These are phyloP conservation scores for Mechanitis messenoides DNA, from an alignment of 2,888 invertebrate species.

Conservation along the genomic window DNA sequence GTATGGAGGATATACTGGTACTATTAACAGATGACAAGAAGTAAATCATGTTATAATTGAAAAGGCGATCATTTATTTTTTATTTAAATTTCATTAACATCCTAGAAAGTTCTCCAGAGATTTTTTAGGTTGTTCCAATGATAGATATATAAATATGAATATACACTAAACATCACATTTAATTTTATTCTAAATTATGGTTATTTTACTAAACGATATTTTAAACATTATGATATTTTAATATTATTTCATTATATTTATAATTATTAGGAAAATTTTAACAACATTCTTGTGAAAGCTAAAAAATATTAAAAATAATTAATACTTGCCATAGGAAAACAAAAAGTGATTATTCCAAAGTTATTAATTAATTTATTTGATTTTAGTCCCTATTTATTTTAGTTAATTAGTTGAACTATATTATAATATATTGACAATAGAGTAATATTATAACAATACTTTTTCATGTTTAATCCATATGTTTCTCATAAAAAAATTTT, in stretches of 20 bases:
- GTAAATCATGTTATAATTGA: constrained; percentile 22
- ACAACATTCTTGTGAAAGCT: constrained; percentile 4
- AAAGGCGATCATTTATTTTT: not conserved
- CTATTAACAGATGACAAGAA: constrained; percentile 77
- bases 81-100: too few relatives aligned
- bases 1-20: constrained; percentile 87
- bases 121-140: too few relatives aligned
- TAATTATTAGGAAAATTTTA: constrained; percentile 2
- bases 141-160: too few relatives aligned
- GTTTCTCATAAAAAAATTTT: too few relatives aligned
- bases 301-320: not conserved
- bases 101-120: too few relatives aligned
- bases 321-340: constrained; percentile 56
- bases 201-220: too few relatives aligned
- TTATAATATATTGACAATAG: not conserved
- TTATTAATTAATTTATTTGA: constrained; percentile 45
- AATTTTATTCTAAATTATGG: too few relatives aligned
- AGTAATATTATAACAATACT: too few relatives aligned
- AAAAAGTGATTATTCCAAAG: constrained; percentile 64
- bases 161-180: too few relatives aligned
- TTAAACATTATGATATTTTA: too few relatives aligned
- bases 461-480: too few relatives aligned
- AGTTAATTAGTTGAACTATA: constrained; percentile 30
- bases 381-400: constrained; percentile 37
- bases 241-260: not conserved